These are phyloP conservation scores for Drosophila willistoni DNA, from an alignment of 1,140 invertebrate species.

Conservation along the genomic window DNA sequence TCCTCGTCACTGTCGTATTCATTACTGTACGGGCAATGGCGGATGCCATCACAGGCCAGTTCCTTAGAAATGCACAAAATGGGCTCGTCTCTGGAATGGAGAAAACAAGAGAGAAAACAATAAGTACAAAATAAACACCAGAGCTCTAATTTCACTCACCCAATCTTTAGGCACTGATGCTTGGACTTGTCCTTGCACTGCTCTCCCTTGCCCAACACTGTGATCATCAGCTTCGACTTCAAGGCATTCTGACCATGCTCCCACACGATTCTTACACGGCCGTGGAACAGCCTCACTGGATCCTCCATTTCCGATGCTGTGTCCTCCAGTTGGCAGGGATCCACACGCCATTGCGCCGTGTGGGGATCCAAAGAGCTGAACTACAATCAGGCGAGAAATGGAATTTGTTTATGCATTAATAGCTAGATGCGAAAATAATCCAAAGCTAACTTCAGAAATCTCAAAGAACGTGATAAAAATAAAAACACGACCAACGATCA, in stretches of 20 bases:
- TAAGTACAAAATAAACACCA: not conserved
- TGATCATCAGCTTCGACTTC: slow-evolving; percentile 80
- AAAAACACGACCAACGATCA: slow-evolving; percentile 46
- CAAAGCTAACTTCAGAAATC: slow-evolving; percentile 36
- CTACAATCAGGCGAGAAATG: slow-evolving; percentile 44
- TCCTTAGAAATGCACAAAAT: slow-evolving; percentile 86
- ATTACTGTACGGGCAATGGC: slow-evolving; percentile 86
- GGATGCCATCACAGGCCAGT: slow-evolving; percentile 86
- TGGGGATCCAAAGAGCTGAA: slow-evolving; percentile 79
- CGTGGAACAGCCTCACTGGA: slow-evolving; percentile 77
- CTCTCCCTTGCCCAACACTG: slow-evolving; percentile 77
- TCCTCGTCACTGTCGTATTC: slow-evolving; percentile 84
- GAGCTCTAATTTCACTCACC: slow-evolving; percentile 48
- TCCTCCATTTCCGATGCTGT: slow-evolving; percentile 75
- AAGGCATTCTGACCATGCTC: slow-evolving; percentile 67
- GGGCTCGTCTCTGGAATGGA: slow-evolving; percentile 73
- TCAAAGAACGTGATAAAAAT: slow-evolving; percentile 63
- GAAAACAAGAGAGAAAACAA: not conserved
- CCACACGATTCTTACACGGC: slow-evolving; percentile 76
- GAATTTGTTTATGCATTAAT: slow-evolving; percentile 28
- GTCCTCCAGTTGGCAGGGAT: slow-evolving; percentile 80
- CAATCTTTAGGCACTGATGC: slow-evolving; percentile 79
- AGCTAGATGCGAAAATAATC: slow-evolving; percentile 41
- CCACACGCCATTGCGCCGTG: slow-evolving; percentile 77
- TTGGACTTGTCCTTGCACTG: slow-evolving; percentile 70